These are phyloP conservation scores for Eulemur macaco DNA, from an alignment of 2,113 vertebrate species.

Conservation along the genomic window DNA sequence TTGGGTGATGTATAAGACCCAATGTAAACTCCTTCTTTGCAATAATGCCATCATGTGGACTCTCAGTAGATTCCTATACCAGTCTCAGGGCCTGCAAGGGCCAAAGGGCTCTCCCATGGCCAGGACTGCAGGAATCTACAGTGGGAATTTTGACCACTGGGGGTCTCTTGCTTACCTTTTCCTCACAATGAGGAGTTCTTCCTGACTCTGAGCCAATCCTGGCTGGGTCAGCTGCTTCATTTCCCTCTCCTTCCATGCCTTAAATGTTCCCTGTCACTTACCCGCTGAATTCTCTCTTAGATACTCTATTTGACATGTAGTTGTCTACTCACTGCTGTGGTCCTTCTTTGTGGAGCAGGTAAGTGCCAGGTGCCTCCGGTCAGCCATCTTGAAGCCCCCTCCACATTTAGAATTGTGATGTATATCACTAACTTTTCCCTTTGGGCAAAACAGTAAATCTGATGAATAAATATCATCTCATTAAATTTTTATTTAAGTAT, in stretches of 20 bases:
- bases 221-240: background rate
- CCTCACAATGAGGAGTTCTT: background rate
- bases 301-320: background rate
- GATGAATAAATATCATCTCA: background rate
- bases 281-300: background rate
- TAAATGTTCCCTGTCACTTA: background rate
- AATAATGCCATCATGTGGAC: background rate
- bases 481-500: slow-evolving; percentile 5
- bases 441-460: background rate
- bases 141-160: background rate
- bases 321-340: background rate
- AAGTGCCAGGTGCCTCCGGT: background rate
- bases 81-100: background rate
- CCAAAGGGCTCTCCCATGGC: background rate
- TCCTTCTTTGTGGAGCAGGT: background rate
- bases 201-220: background rate
- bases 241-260: background rate
- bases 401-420: background rate
- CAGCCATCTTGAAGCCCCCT: background rate
- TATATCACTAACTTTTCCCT: background rate
- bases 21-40: background rate
- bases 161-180: background rate
- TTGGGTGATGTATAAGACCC: background rate
- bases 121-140: background rate
- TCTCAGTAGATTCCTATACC: background rate